Conservation (phyloP, 2,888 invertebrate species). For the Heteromyza rotundicornis region DNA sequence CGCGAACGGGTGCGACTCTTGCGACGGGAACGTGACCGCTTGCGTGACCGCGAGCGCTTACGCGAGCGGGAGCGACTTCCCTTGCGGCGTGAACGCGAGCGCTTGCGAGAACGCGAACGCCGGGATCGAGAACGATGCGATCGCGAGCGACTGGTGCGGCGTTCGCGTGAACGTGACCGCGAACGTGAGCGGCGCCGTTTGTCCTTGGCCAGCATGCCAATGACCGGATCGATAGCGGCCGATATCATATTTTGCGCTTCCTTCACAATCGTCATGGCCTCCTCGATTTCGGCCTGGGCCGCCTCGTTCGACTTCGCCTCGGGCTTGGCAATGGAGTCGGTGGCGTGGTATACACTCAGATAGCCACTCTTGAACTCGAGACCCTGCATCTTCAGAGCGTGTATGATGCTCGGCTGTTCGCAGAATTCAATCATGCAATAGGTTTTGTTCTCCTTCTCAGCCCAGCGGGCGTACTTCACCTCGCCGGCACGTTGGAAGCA, state of each 20-base stretch:
- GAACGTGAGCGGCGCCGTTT: slow-evolving; percentile 70
- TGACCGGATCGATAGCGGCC: slow-evolving; percentile 91
- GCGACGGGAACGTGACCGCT: slow-evolving; percentile 55
- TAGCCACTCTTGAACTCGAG: slow-evolving; percentile 74
- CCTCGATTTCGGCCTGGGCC: slow-evolving; percentile 93
- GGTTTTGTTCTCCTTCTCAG: slow-evolving; percentile 79
- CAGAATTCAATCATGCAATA: slow-evolving; percentile 93
- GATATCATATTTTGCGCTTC: slow-evolving; percentile 95
- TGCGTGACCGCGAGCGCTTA: slow-evolving; percentile 54
- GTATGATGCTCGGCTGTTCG: slow-evolving; percentile 86
- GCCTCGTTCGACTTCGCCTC: slow-evolving; percentile 95
- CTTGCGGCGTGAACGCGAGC: slow-evolving; percentile 56
- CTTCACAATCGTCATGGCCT: slow-evolving; percentile 95
- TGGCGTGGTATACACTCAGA: slow-evolving; percentile 83
- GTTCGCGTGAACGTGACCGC: slow-evolving; percentile 67
- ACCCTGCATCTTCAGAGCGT: slow-evolving; percentile 86
- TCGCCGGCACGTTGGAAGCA: slow-evolving; percentile 88
- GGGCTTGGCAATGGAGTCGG: slow-evolving; percentile 88
- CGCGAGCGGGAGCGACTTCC: slow-evolving; percentile 66
- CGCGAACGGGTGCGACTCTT: slow-evolving; percentile 40
- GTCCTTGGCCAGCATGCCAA: slow-evolving; percentile 85
- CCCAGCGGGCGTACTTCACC: slow-evolving; percentile 92
- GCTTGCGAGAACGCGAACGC: slow-evolving; percentile 64
- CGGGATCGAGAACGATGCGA: slow-evolving; percentile 70
- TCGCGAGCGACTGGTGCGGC: slow-evolving; percentile 70